Conservation (phyloP, 2,888 invertebrate species). For the Charanyca ferruginea region DNA sequence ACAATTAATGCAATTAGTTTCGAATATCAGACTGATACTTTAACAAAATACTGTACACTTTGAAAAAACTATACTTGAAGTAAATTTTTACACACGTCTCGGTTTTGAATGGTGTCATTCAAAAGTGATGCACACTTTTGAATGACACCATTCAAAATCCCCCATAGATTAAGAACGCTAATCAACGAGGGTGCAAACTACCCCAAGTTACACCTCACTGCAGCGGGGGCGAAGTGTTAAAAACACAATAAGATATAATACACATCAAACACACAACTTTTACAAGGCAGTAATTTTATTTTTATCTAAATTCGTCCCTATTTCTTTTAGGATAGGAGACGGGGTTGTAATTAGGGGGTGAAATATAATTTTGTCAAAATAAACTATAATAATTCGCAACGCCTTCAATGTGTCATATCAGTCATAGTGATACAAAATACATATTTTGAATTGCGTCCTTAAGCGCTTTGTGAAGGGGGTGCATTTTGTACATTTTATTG, state of each 20-base stretch:
- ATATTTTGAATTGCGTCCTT: conserved; percentile 87
- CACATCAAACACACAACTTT: conserved; percentile 57
- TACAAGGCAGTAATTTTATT: conserved; percentile 26
- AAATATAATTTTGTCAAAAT: conserved; percentile 50
- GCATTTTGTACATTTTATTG: conserved; percentile 75
- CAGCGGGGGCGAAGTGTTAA: conserved; percentile 87
- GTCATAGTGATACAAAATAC: conserved; percentile 88
- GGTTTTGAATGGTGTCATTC: conserved; percentile 74
- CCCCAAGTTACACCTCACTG: conserved; percentile 79
- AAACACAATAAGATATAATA: conserved; percentile 89
- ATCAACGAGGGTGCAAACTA: conserved; percentile 89
- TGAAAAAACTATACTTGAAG: not conserved
- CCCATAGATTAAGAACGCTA: conserved; percentile 89
- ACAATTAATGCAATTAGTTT: too few relatives aligned
- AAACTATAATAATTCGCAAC: conserved; percentile 86
- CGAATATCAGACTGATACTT: not conserved
- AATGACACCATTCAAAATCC: conserved; percentile 77
- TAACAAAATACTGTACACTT: not conserved
- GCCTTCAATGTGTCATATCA: conserved; percentile 91
- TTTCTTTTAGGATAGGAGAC: conserved; percentile 43
- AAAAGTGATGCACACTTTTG: conserved; percentile 60
- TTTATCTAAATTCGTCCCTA: conserved; percentile 61
- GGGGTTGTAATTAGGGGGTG: not conserved
- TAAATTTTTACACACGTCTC: conserved; percentile 16
- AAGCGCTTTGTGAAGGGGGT: conserved; percentile 80